Percentiles rank a stretch among this genome's conserved stretches.
Evolutionary conservation across 2,888 invertebrate genomes (phyloP).

Genomic region (Endomychus coccineus): DNA sequence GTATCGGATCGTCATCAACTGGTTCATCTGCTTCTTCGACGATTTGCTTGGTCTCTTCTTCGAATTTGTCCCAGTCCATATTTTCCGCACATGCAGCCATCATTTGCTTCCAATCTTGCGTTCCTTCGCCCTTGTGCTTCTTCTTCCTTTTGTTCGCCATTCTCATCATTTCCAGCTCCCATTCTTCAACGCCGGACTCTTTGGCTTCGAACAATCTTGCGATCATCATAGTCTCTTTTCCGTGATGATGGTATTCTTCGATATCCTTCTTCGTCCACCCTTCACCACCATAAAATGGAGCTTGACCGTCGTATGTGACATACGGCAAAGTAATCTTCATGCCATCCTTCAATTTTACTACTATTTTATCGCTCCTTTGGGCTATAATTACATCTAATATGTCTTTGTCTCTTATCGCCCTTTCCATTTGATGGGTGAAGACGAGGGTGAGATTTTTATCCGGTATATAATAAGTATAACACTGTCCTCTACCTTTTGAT

Average conservation of each 20-base stretch:
- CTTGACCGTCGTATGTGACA: slow-evolving; percentile 34
- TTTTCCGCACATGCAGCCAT: slow-evolving; percentile 34
- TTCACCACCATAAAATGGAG: slow-evolving; percentile 60
- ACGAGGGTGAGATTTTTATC: slow-evolving; percentile 67
- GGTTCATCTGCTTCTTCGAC: slow-evolving; percentile 36
- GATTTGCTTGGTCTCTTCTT: slow-evolving; percentile 39
- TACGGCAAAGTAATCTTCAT: slow-evolving; percentile 61
- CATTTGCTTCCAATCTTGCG: slow-evolving; percentile 38
- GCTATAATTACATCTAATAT: slow-evolving; percentile 69
- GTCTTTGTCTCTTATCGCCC: slow-evolving; percentile 68
- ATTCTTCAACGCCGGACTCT: slow-evolving; percentile 38
- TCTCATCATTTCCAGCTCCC: slow-evolving; percentile 40
- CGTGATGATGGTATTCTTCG: slow-evolving; percentile 41
- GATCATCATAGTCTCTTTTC: slow-evolving; percentile 45
- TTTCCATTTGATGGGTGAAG: slow-evolving; percentile 64
- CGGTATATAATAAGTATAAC: slow-evolving; percentile 65
- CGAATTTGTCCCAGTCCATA: slow-evolving; percentile 40
- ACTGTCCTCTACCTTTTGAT: slow-evolving; percentile 50
- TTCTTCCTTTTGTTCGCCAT: slow-evolving; percentile 36
- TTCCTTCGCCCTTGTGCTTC: slow-evolving; percentile 36
- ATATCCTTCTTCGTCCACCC: slow-evolving; percentile 60
- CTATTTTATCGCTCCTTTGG: slow-evolving; percentile 64
- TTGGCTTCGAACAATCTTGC: slow-evolving; percentile 53
- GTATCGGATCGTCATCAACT: slow-evolving; percentile 45
- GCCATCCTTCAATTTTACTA: slow-evolving; percentile 62